These are phyloP conservation scores for Hemithea aestivaria DNA, from an alignment of 2,888 invertebrate species.

Conservation along the genomic window DNA sequence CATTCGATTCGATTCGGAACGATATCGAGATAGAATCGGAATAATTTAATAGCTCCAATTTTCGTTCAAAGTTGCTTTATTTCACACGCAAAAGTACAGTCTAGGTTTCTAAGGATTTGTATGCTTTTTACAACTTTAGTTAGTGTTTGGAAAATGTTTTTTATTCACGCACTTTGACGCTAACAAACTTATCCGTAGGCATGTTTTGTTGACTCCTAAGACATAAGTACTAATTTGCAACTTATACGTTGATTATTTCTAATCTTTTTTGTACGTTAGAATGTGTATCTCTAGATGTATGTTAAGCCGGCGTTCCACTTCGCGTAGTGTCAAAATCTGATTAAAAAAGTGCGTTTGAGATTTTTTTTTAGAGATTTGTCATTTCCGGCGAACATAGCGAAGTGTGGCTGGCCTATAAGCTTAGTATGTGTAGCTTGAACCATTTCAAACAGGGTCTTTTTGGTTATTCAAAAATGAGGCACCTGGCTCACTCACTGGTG, in stretches of 20 bases:
- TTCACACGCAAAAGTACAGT: constrained; percentile 20
- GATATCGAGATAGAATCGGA: not conserved
- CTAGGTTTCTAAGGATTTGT: constrained; percentile 18
- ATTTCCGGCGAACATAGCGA: no score
- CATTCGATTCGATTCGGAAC: no score
- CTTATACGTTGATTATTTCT: constrained; percentile 23
- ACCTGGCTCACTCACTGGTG: constrained; percentile 48
- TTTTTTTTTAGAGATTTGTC: no score
- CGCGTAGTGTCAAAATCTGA: no score
- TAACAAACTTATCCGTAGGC: constrained; percentile 10
- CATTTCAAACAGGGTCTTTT: constrained; percentile 62
- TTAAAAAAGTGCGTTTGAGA: no score
- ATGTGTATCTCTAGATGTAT: constrained; percentile 39
- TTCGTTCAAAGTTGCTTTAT: constrained; percentile 17
- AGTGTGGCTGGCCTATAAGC: no score
- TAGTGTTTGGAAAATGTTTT: constrained; percentile 2
- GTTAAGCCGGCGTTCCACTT: no score
- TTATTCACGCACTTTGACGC: constrained; percentile 10
- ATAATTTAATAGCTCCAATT: constrained; percentile 16
- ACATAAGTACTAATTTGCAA: constrained; percentile 12
- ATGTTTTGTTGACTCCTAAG: constrained; percentile 7
- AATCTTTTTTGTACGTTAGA: constrained; percentile 28
- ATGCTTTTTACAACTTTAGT: constrained; percentile 9
- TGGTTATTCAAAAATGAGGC: constrained; percentile 56
- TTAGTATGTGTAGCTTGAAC: constrained; percentile 42